Evolutionary conservation across 1,140 invertebrate genomes (phyloP).

Genomic region (Drosophila tsacasi): DNA sequence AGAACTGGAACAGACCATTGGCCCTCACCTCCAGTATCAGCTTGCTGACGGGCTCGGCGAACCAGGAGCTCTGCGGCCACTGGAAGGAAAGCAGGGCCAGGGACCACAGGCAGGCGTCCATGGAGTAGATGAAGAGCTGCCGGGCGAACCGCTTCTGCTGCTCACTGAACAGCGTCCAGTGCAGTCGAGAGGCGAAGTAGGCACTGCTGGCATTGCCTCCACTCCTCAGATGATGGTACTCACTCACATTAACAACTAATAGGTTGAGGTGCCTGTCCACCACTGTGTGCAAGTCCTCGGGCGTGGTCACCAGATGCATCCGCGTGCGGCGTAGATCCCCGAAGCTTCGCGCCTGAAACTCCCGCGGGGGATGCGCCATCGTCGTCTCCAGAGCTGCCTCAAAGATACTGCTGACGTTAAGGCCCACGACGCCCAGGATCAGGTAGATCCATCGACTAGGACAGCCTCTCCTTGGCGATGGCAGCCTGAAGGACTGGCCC

Average conservation of each 20-base stretch:
- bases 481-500: conserved; percentile 55
- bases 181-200: conserved; percentile 59
- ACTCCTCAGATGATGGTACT: conserved; percentile 38
- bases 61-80: conserved; percentile 43
- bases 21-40: conserved; percentile 56
- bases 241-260: conserved; percentile 37
- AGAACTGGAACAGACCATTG: conserved; percentile 60
- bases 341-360: conserved; percentile 60
- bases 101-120: conserved; percentile 50
- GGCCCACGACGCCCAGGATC: conserved; percentile 50
- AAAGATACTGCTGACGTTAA: conserved; percentile 63
- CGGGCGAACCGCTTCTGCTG: conserved; percentile 63
- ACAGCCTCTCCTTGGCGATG: not conserved
- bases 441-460: conserved; percentile 42
- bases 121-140: conserved; percentile 63
- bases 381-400: conserved; percentile 60
- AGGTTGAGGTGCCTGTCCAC: conserved; percentile 5
- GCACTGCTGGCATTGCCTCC: conserved; percentile 53
- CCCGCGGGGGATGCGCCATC: conserved; percentile 60
- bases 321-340: conserved; percentile 25
- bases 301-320: conserved; percentile 32
- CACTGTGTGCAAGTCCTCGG: conserved; percentile 2
- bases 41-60: conserved; percentile 49
- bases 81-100: conserved; percentile 52
- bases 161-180: conserved; percentile 58